Conservation (phyloP, 2,797 vertebrate species). For the Todus mexicanus region DNA sequence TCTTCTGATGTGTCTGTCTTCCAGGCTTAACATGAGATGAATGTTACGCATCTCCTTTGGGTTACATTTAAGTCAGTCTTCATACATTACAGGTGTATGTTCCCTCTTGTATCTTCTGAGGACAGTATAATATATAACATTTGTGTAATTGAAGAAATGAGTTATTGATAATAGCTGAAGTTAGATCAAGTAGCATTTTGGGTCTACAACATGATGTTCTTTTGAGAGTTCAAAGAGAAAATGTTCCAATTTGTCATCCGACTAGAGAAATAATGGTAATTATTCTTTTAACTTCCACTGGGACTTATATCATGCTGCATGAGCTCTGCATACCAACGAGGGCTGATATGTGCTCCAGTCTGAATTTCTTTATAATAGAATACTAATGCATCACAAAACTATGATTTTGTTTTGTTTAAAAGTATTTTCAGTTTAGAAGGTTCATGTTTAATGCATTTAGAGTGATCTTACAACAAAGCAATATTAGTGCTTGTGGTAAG, state of each 20-base stretch:
- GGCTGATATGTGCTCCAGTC: background rate
- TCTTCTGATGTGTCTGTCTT: background rate
- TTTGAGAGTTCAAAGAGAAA: constrained; percentile 59
- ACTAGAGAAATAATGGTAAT: constrained; percentile 63
- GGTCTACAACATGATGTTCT: constrained; percentile 40
- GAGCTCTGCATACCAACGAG: constrained; percentile 53
- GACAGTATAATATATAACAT: background rate
- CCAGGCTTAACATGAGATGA: background rate
- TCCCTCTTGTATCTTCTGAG: background rate
- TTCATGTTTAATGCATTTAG: constrained; percentile 14
- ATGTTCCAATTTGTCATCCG: constrained; percentile 54
- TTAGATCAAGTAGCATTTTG: constrained; percentile 53
- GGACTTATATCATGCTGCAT: constrained; percentile 42
- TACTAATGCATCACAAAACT: background rate
- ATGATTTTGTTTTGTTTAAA: background rate
- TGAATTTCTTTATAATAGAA: background rate
- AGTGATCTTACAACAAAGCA: constrained; percentile 7
- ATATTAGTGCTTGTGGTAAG: background rate
- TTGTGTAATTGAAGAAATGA: constrained; percentile 36
- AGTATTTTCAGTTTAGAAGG: background rate
- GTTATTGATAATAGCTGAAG: constrained; percentile 55
- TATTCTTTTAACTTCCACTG: constrained; percentile 65
- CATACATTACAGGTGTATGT: background rate
- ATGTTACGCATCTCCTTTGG: background rate
- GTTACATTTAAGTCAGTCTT: background rate